These are phyloP conservation scores for Dendrolimus pini DNA, from an alignment of 2,888 invertebrate species.

Conservation along the genomic window DNA sequence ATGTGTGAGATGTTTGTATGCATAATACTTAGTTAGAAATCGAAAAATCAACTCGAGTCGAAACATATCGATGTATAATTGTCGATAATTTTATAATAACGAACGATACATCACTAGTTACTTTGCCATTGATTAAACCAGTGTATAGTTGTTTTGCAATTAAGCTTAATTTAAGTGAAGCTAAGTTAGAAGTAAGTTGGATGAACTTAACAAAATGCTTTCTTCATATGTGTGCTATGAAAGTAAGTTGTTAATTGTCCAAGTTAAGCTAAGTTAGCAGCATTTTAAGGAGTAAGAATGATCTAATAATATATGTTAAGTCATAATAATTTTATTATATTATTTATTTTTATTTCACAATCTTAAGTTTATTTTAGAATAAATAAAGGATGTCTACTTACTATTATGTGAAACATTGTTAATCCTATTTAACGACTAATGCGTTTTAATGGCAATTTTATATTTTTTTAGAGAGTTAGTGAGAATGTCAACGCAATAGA, in stretches of 20 bases:
- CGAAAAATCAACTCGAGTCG: constrained; percentile 16
- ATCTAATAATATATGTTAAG: not conserved
- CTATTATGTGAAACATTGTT: constrained; percentile 14
- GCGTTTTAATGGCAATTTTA: constrained; percentile 8
- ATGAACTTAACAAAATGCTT: constrained; percentile 2
- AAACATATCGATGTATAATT: constrained; percentile 13
- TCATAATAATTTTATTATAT: constrained; percentile 19
- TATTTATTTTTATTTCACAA: constrained; percentile 40
- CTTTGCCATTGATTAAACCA: constrained; percentile 39
- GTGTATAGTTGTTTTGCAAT: constrained; percentile 32
- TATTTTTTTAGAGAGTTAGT: constrained; percentile 21
- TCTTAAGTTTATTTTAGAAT: no score
- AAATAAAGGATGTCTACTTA: constrained; percentile 22
- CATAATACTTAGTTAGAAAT: constrained; percentile 34
- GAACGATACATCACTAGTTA: constrained; percentile 33
- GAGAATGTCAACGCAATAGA: constrained; percentile 35
- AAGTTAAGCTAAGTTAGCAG: constrained; percentile 1
- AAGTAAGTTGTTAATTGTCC: not conserved
- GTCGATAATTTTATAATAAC: constrained; percentile 25
- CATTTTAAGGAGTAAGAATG: not conserved
- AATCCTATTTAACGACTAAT: constrained; percentile 8
- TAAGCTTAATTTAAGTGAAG: constrained; percentile 6
- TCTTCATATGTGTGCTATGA: constrained; percentile 19
- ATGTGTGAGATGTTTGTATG: constrained; percentile 49
- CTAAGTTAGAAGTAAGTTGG: not conserved